These are phyloP conservation scores for Ornithoptera alexandrae DNA, from an alignment of 2,888 invertebrate species.

Conservation along the genomic window DNA sequence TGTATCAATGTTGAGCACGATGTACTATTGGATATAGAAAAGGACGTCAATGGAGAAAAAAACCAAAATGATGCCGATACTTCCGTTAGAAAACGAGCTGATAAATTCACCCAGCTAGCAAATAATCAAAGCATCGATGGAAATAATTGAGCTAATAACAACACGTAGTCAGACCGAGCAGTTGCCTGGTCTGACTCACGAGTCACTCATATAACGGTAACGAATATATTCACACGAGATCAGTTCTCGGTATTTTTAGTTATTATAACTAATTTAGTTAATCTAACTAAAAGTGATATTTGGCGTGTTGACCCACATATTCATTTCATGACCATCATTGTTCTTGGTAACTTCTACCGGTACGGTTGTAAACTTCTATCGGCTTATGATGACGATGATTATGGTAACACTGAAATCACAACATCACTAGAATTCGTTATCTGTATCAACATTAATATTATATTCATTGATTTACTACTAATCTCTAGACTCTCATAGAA, in stretches of 20 bases:
- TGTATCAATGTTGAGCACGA: background rate
- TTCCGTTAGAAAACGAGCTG: slow-evolving; percentile 39
- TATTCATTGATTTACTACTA: too few species aligned
- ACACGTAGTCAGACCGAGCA: slow-evolving; percentile 37
- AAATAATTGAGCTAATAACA: slow-evolving; percentile 53
- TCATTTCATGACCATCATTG: too few species aligned
- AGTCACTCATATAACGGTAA: slow-evolving; percentile 37
- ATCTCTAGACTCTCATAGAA: too few species aligned
- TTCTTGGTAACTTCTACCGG: too few species aligned
- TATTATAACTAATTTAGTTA: slow-evolving; percentile 20
- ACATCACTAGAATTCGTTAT: too few species aligned
- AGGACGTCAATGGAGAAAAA: background rate
- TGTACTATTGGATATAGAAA: background rate
- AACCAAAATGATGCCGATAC: background rate
- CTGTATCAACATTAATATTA: too few species aligned
- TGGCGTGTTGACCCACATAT: background rate
- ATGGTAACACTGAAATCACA: too few species aligned
- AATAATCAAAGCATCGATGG: slow-evolving; percentile 38
- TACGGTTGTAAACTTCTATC: too few species aligned
- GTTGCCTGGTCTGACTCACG: slow-evolving; percentile 19
- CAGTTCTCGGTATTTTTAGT: slow-evolving; percentile 37
- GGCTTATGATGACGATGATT: too few species aligned
- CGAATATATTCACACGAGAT: slow-evolving; percentile 40
- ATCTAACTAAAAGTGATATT: slow-evolving; percentile 3
- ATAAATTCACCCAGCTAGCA: slow-evolving; percentile 43